Evolutionary conservation across 1,140 invertebrate species (phyloP).

Genomic region (Ceratoteleas bidentatus): DNA sequence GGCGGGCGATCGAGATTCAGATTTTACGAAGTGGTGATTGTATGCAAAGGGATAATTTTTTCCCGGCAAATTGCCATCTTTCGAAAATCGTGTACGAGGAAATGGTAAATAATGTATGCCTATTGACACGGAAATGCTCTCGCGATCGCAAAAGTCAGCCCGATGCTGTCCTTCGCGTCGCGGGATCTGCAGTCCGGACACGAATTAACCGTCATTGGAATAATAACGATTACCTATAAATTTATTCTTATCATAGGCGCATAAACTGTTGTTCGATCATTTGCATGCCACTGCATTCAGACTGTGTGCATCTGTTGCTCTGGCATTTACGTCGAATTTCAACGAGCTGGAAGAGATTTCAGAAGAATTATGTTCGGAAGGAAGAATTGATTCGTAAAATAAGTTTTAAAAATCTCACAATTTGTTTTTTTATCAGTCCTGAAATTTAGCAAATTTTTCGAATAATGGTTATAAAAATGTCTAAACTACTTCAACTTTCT

Average conservation of each 20-base stretch:
- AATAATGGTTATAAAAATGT: too few species aligned
- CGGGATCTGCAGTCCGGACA: slow-evolving; percentile 73
- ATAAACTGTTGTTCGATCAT: slow-evolving; percentile 63
- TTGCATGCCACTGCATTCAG: slow-evolving; percentile 40
- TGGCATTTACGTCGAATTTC: slow-evolving; percentile 31
- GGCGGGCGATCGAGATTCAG: too few species aligned
- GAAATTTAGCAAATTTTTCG: too few species aligned
- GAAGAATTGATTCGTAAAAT: too few species aligned
- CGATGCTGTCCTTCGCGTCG: slow-evolving; percentile 71
- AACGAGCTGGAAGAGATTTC: slow-evolving; percentile 27
- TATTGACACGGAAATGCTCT: slow-evolving; percentile 76
- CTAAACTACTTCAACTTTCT: too few species aligned
- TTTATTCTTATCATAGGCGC: slow-evolving; percentile 72
- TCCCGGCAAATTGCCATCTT: slow-evolving; percentile 21
- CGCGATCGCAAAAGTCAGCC: slow-evolving; percentile 61
- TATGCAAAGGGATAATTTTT: slow-evolving; percentile 2
- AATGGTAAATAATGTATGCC: slow-evolving; percentile 79
- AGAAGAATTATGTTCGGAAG: slow-evolving; percentile 25
- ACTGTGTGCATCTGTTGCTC: slow-evolving; percentile 38
- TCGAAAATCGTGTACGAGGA: slow-evolving; percentile 72
- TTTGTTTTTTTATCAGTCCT: too few species aligned
- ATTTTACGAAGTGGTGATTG: too few species aligned
- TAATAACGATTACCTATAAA: slow-evolving; percentile 71
- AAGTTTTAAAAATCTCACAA: too few species aligned
- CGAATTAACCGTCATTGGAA: slow-evolving; percentile 74